Base-by-base conservation (phyloP, 2,113 vertebrate species). In the Nannobrachium achirus region DNA sequence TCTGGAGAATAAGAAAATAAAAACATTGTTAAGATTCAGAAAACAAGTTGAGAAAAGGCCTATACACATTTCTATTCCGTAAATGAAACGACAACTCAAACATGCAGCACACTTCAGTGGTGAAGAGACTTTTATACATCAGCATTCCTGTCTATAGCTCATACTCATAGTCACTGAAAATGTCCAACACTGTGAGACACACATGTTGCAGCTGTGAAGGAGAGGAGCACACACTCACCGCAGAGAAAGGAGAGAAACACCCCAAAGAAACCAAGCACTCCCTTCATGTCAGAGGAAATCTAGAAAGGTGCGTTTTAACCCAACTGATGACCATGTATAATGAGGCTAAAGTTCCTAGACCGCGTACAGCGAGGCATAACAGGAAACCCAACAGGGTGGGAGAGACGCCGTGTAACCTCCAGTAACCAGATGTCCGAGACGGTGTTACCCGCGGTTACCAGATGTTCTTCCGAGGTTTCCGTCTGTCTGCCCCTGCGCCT, bases 211-310 rank as follows among this genome's bases (percentile, higher is more conserved):
- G 72, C 78, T 81, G 78, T 42, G 52, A 46, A 75, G 69, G 75
- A 52, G 56, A 76, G 25, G 78, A 81, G 73, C 83, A 73, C 79
- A 86, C 82, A 92, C 93, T 93, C 86, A 93, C 93, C 91, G 51
- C 68, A 84, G 65, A 92, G 77, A 75, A 91, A 74, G 66, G 81
- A 91, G 78, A 93, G 85, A 66, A 92, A 82, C 63, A 92, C 73
- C 82, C 87, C 83, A 80, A 91, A 79, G 73, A 92, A 90, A 74
- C 86, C 76, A 73, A 93, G 84, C 58, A 80, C 83, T 89, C 73
- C 83, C 91, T 87, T 92, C 93, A 93, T 93, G 90, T 92, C 93
- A 93, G 89, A 81, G 78, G 82, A 87, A 86, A 85, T 66, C 76
- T 88, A 83, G 75, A 81, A 80, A 84, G 80, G 76, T 86, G 83